These are phyloP conservation scores for Cottus gobio DNA, from an alignment of 2,113 vertebrate species.

Conservation along the genomic window DNA sequence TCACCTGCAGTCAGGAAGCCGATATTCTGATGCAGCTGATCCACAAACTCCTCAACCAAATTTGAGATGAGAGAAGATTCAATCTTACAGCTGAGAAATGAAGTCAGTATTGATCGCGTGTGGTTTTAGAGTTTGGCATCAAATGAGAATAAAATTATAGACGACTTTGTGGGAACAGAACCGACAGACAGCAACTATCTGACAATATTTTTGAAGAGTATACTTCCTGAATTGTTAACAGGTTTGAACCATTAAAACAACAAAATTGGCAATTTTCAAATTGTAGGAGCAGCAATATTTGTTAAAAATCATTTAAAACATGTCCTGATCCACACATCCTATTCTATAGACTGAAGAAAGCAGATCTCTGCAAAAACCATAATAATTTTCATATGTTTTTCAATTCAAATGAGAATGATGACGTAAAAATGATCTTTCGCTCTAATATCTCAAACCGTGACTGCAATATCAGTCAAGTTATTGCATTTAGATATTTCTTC, in stretches of 20 bases:
- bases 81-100: constrained; percentile 9
- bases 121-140: constrained; percentile 14
- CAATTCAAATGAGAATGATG: too few species aligned
- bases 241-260: background rate
- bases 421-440: background rate
- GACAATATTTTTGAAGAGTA: background rate
- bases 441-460: background rate
- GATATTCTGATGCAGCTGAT: constrained; percentile 14
- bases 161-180: background rate
- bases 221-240: background rate
- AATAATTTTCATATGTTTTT: too few species aligned
- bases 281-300: background rate
- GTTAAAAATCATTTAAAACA: background rate
- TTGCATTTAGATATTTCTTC: background rate
- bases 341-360: background rate
- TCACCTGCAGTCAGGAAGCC: background rate
- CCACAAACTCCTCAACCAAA: constrained; percentile 17
- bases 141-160: constrained; percentile 16
- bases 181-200: constrained; percentile 8
- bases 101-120: constrained; percentile 28
- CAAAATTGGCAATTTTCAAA: background rate
- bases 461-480: background rate
- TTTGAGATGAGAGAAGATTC: constrained; percentile 27
- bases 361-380: background rate
- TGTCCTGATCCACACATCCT: background rate